Evolutionary conservation across 2,888 invertebrate genomes (phyloP).

Genomic region (Creontiades dilutus): DNA sequence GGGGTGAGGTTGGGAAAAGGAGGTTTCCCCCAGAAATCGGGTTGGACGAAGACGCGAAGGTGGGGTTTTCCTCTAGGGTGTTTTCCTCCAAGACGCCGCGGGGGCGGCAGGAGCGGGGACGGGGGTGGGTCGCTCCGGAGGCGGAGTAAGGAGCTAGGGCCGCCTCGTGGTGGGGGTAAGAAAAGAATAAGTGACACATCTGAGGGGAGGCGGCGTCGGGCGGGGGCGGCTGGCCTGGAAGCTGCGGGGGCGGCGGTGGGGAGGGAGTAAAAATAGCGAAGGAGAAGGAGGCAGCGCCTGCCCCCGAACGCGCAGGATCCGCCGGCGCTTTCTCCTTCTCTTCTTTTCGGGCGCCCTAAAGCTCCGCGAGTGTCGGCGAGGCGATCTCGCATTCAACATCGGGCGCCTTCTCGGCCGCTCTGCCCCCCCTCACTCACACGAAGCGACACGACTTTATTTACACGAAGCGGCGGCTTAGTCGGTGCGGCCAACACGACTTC

Average conservation of each 20-base stretch:
- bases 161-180: constrained; percentile 63
- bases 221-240: constrained; percentile 40
- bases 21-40: constrained; percentile 55
- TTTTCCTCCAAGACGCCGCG: constrained; percentile 61
- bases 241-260: constrained; percentile 38
- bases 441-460: neutral
- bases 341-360: constrained; percentile 33
- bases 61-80: constrained; percentile 54
- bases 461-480: neutral
- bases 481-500: neutral
- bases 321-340: constrained; percentile 23
- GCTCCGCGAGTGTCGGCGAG: constrained; percentile 62
- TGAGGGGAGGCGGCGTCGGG: constrained; percentile 30
- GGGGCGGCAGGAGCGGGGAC: constrained; percentile 20
- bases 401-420: constrained; percentile 53
- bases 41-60: constrained; percentile 57
- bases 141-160: constrained; percentile 55
- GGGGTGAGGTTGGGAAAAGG: constrained; percentile 26
- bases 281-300: constrained; percentile 61
- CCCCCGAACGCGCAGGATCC: constrained; percentile 64
- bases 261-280: constrained; percentile 70
- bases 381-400: constrained; percentile 70
- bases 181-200: constrained; percentile 72
- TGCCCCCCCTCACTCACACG: constrained; percentile 29
- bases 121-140: constrained; percentile 23